Conservation (phyloP, 1,140 invertebrate genomes). For the Saccostrea cuccullata region DNA sequence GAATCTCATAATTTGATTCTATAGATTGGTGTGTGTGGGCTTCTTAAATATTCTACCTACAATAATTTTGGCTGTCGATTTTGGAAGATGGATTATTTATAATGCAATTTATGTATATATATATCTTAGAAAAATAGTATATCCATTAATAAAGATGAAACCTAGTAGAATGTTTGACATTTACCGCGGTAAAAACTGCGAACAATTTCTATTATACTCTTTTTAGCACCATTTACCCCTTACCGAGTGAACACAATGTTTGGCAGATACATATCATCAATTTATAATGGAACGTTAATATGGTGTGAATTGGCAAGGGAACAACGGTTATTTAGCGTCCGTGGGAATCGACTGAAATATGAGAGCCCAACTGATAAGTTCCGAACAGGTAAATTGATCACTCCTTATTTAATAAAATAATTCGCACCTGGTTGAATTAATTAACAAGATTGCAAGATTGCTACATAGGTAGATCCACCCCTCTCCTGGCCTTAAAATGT, state of each 20-base stretch:
- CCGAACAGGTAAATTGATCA: conserved; percentile 12
- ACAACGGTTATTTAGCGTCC: conserved; percentile 8
- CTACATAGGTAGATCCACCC: not conserved
- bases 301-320: conserved; percentile 10
- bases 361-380: conserved; percentile 17
- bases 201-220: conserved; percentile 26
- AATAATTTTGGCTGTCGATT: not conserved
- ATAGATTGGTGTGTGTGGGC: too few relatives aligned
- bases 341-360: conserved; percentile 8
- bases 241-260: conserved; percentile 30
- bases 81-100: not conserved
- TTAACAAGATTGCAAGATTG: conserved; percentile 15
- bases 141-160: conserved; percentile 32
- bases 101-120: not conserved
- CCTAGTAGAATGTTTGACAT: conserved; percentile 25
- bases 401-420: not conserved
- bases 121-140: not conserved
- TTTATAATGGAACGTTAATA: conserved; percentile 36
- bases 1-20: too few relatives aligned
- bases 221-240: conserved; percentile 39
- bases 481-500: not conserved
- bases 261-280: conserved; percentile 28
- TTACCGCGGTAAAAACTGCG: conserved; percentile 27
- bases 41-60: too few relatives aligned
- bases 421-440: conserved; percentile 22